Evolutionary conservation across 2,113 vertebrate species (phyloP).

Genomic region (Barnardius zonarius): DNA sequence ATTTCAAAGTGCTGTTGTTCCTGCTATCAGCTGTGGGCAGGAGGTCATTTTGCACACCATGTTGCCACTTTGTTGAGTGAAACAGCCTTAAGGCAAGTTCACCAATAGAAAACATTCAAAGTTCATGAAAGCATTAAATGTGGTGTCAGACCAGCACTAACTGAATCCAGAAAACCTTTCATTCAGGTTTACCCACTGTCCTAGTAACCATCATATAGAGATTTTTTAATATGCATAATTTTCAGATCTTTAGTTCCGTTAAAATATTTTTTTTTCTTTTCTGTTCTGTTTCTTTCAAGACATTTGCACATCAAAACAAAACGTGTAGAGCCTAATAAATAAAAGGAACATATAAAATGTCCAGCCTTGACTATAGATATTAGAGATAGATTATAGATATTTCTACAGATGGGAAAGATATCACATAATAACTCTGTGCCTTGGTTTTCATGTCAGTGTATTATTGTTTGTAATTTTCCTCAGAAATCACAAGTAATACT

Average conservation of each 20-base stretch:
- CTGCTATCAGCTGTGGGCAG: neutral
- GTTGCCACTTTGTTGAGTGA: neutral
- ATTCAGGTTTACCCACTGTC: neutral
- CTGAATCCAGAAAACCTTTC: neutral
- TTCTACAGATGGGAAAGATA: neutral
- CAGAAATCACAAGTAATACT: neutral
- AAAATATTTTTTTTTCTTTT: neutral
- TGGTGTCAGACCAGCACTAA: neutral
- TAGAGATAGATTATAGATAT: neutral
- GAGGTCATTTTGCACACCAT: neutral
- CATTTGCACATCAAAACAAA: neutral
- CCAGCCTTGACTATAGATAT: neutral
- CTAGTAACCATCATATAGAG: neutral
- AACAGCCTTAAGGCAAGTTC: neutral
- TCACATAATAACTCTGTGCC: neutral
- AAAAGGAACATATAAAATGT: neutral
- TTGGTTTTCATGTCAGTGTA: neutral
- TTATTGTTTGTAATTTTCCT: neutral
- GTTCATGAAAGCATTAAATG: neutral
- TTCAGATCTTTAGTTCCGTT: neutral
- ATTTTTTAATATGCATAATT: neutral
- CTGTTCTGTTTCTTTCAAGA: neutral
- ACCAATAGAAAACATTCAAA: neutral
- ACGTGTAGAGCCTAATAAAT: neutral
- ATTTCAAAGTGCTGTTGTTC: neutral